Evolutionary conservation across 2,888 invertebrate species (phyloP).

Genomic region (Seladonia tumulorum): DNA sequence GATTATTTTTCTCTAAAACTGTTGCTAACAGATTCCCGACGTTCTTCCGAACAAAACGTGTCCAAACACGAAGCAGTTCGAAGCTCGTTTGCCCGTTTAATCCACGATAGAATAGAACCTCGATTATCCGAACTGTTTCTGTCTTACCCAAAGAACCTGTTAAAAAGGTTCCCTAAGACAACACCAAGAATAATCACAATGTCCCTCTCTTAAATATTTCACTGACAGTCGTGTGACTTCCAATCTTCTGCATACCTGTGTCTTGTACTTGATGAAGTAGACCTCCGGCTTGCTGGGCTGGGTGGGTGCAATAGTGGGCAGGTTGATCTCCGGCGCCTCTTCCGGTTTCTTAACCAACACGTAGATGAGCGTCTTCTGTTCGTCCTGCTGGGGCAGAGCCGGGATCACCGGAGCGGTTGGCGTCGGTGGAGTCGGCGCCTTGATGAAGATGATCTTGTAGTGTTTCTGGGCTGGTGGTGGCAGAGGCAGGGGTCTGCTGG

Average conservation of each 20-base stretch:
- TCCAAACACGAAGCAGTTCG: too few relatives aligned
- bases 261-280: constrained; percentile 94
- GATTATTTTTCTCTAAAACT: too few relatives aligned
- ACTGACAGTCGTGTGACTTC: too few relatives aligned
- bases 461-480: constrained; percentile 93
- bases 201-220: too few relatives aligned
- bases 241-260: constrained; percentile 84
- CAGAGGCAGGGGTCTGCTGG: constrained; percentile 88
- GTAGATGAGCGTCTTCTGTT: constrained; percentile 95
- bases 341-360: constrained; percentile 95
- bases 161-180: too few relatives aligned
- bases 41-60: too few relatives aligned
- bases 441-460: constrained; percentile 97
- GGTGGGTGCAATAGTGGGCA: constrained; percentile 91
- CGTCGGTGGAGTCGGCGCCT: constrained; percentile 93
- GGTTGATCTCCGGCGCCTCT: constrained; percentile 91
- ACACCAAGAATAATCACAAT: too few relatives aligned
- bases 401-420: constrained; percentile 93
- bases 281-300: constrained; percentile 95
- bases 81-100: too few relatives aligned
- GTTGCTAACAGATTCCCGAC: too few relatives aligned
- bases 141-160: too few relatives aligned
- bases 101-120: too few relatives aligned
- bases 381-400: constrained; percentile 90
- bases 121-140: too few relatives aligned